These are phyloP conservation scores for Ephydatia muelleri DNA, from an alignment of 37 sponge, comb jelly and placozoan genomes.

Conservation along the genomic window DNA sequence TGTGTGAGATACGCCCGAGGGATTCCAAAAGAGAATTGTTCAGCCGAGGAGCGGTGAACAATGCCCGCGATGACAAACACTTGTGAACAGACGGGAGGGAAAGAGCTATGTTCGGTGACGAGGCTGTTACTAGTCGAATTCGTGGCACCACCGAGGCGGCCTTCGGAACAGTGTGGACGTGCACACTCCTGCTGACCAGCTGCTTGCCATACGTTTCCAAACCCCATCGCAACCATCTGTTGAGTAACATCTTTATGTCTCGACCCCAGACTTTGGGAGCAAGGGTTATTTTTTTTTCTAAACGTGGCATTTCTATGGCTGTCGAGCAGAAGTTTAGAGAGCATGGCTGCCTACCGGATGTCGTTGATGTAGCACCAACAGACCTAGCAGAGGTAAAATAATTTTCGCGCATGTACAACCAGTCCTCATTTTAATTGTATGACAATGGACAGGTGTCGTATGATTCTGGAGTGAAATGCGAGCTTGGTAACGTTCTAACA, in stretches of 20 bases:
- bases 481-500: constrained; percentile 70
- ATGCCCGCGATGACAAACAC: neutral
- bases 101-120: neutral
- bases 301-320: constrained; percentile 7
- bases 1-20: neutral
- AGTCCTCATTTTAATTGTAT: neutral
- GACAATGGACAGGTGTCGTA: constrained; percentile 2
- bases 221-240: neutral
- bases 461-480: constrained; percentile 23
- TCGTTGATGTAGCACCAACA: constrained; percentile 53
- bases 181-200: neutral
- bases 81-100: neutral
- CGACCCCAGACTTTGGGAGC: neutral
- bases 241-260: neutral
- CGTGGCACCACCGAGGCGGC: neutral
- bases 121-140: neutral
- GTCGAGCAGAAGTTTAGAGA: constrained; percentile 25
- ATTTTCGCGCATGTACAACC: too few relatives aligned
- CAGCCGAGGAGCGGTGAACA: neutral
- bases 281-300: too few relatives aligned
- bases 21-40: neutral
- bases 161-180: neutral
- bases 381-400: constrained; percentile 31
- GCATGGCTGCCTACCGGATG: constrained; percentile 63
- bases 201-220: neutral